phyloP scores from a whole-genome alignment of 2,113 vertebrate genomes.

The Psilopogon haemacephalus region DNA sequence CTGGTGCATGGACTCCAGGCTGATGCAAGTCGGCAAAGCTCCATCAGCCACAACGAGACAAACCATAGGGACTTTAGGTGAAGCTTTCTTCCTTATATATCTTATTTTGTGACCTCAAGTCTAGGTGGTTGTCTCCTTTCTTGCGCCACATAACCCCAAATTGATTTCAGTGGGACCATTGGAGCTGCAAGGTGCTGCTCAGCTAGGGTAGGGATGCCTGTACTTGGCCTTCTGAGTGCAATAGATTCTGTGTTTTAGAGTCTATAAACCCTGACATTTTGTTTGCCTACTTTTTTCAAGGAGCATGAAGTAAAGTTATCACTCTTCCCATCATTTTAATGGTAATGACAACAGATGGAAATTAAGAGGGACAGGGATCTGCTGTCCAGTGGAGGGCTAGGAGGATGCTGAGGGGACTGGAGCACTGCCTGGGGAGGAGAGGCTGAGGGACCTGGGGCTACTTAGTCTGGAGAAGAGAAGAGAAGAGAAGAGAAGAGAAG shows the following conservation, averaged over 20 bases:
- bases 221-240: not conserved
- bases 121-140: not conserved
- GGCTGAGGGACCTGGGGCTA: too few relatives aligned
- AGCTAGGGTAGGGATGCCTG: not conserved
- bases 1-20: not conserved
- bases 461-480: too few relatives aligned
- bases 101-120: not conserved
- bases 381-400: too few relatives aligned
- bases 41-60: not conserved
- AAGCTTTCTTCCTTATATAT: not conserved
- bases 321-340: not conserved
- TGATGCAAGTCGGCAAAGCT: not conserved
- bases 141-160: constrained; percentile 2
- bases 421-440: too few relatives aligned
- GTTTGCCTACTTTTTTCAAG: not conserved
- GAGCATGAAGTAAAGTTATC: not conserved
- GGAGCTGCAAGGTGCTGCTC: not conserved
- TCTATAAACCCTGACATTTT: not conserved
- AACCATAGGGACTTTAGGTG: not conserved
- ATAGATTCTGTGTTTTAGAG: not conserved
- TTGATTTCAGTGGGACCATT: constrained; percentile 54
- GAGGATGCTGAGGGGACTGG: too few relatives aligned
- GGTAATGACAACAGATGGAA: not conserved
- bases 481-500: too few relatives aligned
- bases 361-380: too few relatives aligned